Conservation (phyloP, 2,797 vertebrate species). For the Danio choprae region DNA sequence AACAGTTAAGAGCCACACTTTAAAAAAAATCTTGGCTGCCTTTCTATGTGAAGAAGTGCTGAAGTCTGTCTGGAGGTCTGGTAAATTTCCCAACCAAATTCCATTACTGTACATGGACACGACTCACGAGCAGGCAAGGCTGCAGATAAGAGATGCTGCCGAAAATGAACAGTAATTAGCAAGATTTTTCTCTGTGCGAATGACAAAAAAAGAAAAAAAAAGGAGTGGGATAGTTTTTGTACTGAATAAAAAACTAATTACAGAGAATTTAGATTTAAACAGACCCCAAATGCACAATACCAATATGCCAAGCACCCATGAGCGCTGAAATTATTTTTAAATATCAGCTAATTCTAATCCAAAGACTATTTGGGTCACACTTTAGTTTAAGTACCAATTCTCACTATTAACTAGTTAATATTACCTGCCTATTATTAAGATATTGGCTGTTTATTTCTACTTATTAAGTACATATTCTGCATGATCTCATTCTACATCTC, state of each 20-base stretch:
- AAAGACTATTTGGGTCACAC: not conserved
- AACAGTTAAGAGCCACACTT: slow-evolving; percentile 1
- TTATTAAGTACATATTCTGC: too few relatives aligned
- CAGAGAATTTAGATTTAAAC: not conserved
- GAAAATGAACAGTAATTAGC: not conserved
- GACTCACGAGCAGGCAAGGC: not conserved
- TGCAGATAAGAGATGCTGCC: slow-evolving; percentile 8
- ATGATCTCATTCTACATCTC: too few relatives aligned
- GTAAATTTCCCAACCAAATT: slow-evolving; percentile 40
- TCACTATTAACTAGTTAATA: too few relatives aligned
- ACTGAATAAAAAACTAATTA: slow-evolving; percentile 1
- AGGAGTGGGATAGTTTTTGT: not conserved
- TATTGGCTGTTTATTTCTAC: too few relatives aligned
- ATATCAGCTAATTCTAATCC: not conserved
- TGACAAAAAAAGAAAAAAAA: not conserved
- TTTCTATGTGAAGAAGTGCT: slow-evolving; percentile 4
- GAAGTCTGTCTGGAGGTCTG: slow-evolving; percentile 17
- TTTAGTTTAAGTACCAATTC: too few relatives aligned
- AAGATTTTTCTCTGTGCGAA: not conserved
- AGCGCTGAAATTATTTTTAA: not conserved
- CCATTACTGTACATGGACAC: slow-evolving; percentile 53
- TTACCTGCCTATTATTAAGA: too few relatives aligned
- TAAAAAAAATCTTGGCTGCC: slow-evolving; percentile 17
- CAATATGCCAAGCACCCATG: not conserved
- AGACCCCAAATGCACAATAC: not conserved